Base-by-base conservation (phyloP, 2,113 vertebrate species). In the Electrona antarctica region DNA sequence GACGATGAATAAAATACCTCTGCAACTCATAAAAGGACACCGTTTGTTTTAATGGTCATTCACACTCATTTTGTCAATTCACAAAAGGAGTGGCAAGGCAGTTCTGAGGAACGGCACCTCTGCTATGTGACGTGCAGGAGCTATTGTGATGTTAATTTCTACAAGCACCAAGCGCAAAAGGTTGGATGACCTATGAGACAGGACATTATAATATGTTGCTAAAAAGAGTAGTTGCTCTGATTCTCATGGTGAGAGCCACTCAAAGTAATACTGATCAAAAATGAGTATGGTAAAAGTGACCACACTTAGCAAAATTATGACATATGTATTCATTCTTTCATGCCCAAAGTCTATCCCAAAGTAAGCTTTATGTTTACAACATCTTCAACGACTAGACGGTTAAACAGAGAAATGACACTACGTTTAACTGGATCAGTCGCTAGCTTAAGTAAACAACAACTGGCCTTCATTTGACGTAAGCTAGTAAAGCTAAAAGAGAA, bases 81-180 rank as follows among this genome's bases (percentile, higher is more conserved):
- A 87, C 57, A 72, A 82, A 82, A 70, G 21, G 67, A 59, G 29
- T 68, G 74, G 67, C 56, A 86, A 84, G 87, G 83, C 87, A 83
- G 74, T 73, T 73, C 61, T 69, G 65, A 79, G 71, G 62, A 60
- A 41, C 28, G 65, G 8, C 58, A 80, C 83, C 69, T 64, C 12
- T 45, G 45, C 33, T 54, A 13, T 49, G 60, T n/a, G 60, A 67
- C 28, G 28, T 60, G 64, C 14, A 58, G 45, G 33, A 62, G 64
- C 71, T 74, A 66, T 69, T 70, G 65, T 52, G 47, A 73, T 58
- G 70, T 0, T 51, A 71, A 2, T 4, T 21, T 70, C 15, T 28
- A 65, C 58, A 45, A 63, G 73, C 65, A 67, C 21, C 69, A 47
- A 45, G 62, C 1, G n/a, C 63, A 76, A 51, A 64, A 57, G 50